Conservation (phyloP, 2,797 vertebrate species). For the Rousettus madagascariensis region DNA sequence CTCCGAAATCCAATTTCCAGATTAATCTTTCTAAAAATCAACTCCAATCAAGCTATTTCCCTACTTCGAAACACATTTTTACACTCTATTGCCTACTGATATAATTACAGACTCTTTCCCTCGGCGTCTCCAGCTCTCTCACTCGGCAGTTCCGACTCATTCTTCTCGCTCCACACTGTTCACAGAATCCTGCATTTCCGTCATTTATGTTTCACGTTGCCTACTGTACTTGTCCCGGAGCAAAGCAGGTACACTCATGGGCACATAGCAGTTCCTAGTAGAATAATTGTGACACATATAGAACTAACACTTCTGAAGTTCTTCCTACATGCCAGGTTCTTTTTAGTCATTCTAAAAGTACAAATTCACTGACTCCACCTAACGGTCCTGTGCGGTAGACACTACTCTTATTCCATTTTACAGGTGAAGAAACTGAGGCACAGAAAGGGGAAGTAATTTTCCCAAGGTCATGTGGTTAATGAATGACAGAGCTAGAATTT, state of each 20-base stretch:
- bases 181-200: neutral
- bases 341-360: neutral
- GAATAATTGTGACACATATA: neutral
- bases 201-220: neutral
- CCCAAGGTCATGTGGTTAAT: neutral
- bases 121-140: neutral
- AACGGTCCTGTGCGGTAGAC: neutral
- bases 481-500: neutral
- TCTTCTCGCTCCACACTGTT: neutral
- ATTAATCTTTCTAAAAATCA: conserved; percentile 63
- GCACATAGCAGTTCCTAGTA: neutral
- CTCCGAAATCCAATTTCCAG: conserved; percentile 44
- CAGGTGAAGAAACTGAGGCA: neutral
- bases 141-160: neutral
- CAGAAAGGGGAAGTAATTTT: neutral
- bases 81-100: conserved; percentile 29
- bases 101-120: conserved; percentile 29
- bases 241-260: neutral
- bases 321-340: neutral
- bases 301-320: neutral
- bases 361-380: neutral
- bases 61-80: conserved; percentile 35
- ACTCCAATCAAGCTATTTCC: conserved; percentile 31
- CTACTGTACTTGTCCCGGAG: neutral
- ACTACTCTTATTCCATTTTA: neutral